phyloP scores from a whole-genome alignment of 2,113 vertebrate genomes.

The Odocoileus hemionus region DNA sequence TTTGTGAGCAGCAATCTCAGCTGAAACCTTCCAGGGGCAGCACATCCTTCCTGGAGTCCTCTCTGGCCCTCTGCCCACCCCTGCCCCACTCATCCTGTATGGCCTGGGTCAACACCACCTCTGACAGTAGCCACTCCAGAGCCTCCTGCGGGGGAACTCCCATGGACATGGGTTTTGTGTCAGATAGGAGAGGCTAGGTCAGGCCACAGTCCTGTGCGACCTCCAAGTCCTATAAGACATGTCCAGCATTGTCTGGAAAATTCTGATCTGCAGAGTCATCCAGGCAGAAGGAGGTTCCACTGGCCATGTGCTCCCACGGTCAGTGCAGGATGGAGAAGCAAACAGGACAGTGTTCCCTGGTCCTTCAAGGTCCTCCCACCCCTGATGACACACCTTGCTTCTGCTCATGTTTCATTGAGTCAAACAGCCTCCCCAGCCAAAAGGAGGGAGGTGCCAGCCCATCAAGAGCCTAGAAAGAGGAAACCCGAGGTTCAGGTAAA shows the following conservation, averaged over 20 bases:
- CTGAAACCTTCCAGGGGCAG: neutral
- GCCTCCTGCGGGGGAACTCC: neutral
- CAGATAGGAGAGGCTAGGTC: neutral
- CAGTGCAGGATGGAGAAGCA: neutral
- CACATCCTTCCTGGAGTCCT: fast-evolving
- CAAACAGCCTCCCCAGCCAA: neutral
- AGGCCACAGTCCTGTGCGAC: neutral
- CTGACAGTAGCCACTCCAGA: neutral
- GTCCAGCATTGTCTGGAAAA: neutral
- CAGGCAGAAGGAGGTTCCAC: neutral
- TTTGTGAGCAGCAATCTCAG: neutral
- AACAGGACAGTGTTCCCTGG: fast-evolving
- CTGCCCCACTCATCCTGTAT: neutral
- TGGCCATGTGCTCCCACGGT: fast-evolving
- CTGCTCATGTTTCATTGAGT: neutral
- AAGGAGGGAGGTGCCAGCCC: neutral
- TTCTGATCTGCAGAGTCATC: neutral
- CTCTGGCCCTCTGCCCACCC: neutral
- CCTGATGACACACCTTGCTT: fast-evolving
- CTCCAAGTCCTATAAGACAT: neutral
- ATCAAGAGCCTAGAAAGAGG: neutral
- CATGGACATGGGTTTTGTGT: fast-evolving
- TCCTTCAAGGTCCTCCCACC: neutral
- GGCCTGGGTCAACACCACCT: neutral
- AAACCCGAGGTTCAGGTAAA: no score